phyloP scores from a whole-genome alignment of 2,888 invertebrate species.

The Dioctria linearis region DNA sequence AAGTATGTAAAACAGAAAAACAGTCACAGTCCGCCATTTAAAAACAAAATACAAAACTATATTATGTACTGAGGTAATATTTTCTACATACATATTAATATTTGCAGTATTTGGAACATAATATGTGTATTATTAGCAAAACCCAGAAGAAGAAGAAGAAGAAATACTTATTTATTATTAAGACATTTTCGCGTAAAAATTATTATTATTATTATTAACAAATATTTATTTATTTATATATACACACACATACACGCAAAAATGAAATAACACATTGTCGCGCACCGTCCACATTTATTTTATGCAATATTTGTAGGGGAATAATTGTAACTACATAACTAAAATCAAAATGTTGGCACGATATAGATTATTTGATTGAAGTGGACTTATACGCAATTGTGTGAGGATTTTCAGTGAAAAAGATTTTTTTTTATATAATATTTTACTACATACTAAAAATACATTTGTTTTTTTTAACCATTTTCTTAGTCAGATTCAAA shows the following conservation, averaged over 20 bases:
- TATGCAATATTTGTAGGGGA: conserved; percentile 25
- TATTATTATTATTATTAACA: conserved; percentile 23
- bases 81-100: conserved; percentile 40
- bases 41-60: conserved; percentile 23
- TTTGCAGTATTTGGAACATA: conserved; percentile 39
- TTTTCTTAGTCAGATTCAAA: neutral
- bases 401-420: conserved; percentile 11
- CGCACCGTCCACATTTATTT: conserved; percentile 50
- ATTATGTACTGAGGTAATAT: conserved; percentile 38
- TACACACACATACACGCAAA: conserved; percentile 20
- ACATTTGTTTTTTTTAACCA: neutral
- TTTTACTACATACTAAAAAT: no score
- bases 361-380: neutral
- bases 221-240: neutral
- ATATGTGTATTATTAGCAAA: neutral
- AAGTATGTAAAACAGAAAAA: conserved; percentile 12
- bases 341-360: neutral
- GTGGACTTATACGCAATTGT: conserved; percentile 18
- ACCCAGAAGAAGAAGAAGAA: conserved; percentile 14
- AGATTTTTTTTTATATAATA: no score
- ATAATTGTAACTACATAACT: neutral
- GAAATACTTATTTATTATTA: conserved; percentile 1
- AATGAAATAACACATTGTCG: conserved; percentile 34
- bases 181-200: conserved; percentile 41
- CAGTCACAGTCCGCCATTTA: conserved; percentile 53